These are phyloP conservation scores for Strigamia maritima DNA, from an alignment of 2,888 invertebrate genomes.

Conservation along the genomic window DNA sequence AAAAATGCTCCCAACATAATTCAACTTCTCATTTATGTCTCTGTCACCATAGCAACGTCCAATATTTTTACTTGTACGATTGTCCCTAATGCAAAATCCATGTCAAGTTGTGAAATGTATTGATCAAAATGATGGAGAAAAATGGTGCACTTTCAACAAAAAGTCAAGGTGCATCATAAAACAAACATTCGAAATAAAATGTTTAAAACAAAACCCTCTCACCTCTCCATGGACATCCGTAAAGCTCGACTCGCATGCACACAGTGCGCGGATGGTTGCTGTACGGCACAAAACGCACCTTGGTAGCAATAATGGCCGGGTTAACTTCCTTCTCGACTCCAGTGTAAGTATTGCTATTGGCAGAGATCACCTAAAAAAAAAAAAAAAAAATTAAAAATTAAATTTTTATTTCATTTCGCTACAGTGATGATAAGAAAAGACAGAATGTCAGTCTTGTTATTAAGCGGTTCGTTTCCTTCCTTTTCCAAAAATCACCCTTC, in stretches of 20 bases:
- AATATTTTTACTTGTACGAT: conserved; percentile 25
- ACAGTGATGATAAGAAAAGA: neutral
- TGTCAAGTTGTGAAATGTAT: conserved; percentile 34
- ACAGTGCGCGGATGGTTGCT: conserved; percentile 78
- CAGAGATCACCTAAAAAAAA: conserved; percentile 65
- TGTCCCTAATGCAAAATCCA: conserved; percentile 34
- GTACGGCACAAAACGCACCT: conserved; percentile 79
- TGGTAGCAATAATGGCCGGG: conserved; percentile 80
- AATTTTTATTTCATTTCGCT: neutral
- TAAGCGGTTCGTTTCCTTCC: conserved; percentile 26
- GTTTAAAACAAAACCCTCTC: conserved; percentile 49
- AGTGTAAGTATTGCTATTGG: conserved; percentile 83
- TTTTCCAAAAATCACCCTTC: neutral
- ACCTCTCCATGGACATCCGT: conserved; percentile 82
- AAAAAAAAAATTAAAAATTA: conserved; percentile 42
- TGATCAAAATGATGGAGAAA: conserved; percentile 18
- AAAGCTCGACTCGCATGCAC: conserved; percentile 86
- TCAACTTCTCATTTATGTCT: conserved; percentile 31
- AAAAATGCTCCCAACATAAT: neutral
- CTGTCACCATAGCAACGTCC: neutral
- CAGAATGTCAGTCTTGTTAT: conserved; percentile 19
- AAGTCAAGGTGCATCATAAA: conserved; percentile 1
- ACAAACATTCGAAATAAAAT: neutral
- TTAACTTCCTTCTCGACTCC: conserved; percentile 72
- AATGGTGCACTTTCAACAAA: conserved; percentile 1